Percentiles rank a stretch among this genome's conserved stretches.
Evolutionary conservation across 2,797 vertebrate genomes (phyloP).

Genomic region (Parotocinclus haroldoi): DNA sequence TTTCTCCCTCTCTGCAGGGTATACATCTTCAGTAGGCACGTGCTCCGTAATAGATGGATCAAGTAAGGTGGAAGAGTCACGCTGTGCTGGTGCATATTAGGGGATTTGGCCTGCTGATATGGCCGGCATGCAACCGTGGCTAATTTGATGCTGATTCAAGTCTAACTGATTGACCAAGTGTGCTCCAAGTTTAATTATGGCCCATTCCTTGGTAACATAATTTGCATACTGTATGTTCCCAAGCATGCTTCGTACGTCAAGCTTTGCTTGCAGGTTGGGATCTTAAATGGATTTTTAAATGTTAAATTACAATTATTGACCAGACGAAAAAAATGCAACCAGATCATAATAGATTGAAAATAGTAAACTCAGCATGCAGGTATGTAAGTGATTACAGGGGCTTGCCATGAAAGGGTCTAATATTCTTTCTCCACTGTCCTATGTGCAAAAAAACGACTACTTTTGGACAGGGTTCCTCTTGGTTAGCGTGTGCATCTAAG

Average conservation of each 20-base stretch:
- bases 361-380: no score
- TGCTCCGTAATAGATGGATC: constrained; percentile 22
- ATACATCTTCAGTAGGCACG: constrained; percentile 27
- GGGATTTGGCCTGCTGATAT: constrained; percentile 8
- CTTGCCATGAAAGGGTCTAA: no score
- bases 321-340: no score
- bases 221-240: neutral
- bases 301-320: no score
- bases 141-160: constrained; percentile 23
- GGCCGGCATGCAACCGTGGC: neutral
- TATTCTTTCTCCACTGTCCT: no score
- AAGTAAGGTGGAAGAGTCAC: constrained; percentile 7
- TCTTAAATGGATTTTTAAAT: no score
- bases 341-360: no score
- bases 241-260: neutral
- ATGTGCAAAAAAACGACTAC: no score
- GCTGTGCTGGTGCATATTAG: constrained; percentile 4
- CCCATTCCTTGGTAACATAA: neutral
- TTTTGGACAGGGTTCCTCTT: no score
- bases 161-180: neutral
- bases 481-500: no score
- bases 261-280: neutral
- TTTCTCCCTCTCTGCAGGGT: constrained; percentile 38
- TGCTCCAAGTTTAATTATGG: neutral
- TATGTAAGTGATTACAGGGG: no score